Conservation (phyloP, 1,140 invertebrate genomes). For the Penaeus vannamei region DNA sequence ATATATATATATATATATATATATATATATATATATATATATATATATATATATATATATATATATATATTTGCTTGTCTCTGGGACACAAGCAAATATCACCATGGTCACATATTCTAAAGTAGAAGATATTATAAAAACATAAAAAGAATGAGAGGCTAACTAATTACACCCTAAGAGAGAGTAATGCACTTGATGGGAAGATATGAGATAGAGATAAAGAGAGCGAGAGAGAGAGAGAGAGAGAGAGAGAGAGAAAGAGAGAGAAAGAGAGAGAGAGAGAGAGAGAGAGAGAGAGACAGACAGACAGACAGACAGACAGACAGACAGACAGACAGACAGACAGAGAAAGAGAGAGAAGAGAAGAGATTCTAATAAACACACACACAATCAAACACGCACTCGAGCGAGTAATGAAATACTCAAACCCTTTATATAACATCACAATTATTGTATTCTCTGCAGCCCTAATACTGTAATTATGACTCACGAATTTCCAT, state of each 20-base stretch:
- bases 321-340: not conserved
- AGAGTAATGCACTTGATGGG: not conserved
- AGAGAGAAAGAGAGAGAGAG: not conserved
- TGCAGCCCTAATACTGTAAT: too few species aligned
- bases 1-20: too few species aligned
- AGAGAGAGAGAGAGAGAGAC: not conserved
- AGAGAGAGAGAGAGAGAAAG: conserved; percentile 8
- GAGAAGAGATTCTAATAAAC: too few species aligned
- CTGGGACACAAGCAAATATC: too few species aligned
- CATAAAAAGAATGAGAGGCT: not conserved
- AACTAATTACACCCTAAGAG: not conserved
- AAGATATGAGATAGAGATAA: not conserved
- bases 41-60: too few species aligned
- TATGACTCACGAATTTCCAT: too few species aligned
- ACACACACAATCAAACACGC: too few species aligned
- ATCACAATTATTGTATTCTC: too few species aligned
- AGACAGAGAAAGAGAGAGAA: not conserved
- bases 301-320: not conserved
- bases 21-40: too few species aligned
- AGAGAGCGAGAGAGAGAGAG: not conserved
- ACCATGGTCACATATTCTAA: not conserved
- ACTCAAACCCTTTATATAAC: too few species aligned
- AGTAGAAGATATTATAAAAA: not conserved
- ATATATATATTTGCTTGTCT: too few species aligned
- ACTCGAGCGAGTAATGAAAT: too few species aligned